Conservation (phyloP, 64 coral and sea anemone species). For the Actinia tenebrosa region DNA sequence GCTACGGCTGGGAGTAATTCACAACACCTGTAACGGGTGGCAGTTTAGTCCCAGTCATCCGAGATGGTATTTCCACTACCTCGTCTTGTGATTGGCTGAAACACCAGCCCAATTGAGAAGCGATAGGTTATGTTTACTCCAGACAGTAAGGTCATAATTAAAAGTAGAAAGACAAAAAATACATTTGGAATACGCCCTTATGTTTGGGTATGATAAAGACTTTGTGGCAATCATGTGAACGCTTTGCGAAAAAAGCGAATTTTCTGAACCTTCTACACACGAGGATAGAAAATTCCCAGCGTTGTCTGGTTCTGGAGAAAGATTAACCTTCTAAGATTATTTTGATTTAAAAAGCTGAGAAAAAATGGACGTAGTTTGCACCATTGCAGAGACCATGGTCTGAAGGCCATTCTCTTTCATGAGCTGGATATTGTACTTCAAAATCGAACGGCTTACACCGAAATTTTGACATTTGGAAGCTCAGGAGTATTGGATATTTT, state of each 20-base stretch:
- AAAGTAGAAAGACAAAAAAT: background rate
- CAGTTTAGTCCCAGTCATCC: background rate
- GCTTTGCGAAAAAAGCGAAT: too few species aligned
- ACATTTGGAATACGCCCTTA: conserved; percentile 21
- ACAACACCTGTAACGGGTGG: conserved; percentile 4
- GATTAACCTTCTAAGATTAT: background rate
- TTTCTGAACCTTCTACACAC: too few species aligned
- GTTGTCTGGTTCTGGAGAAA: background rate
- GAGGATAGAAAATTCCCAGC: background rate
- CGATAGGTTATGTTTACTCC: conserved; percentile 6
- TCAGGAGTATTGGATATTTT: background rate
- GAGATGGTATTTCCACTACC: background rate
- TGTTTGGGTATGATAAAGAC: conserved; percentile 11
- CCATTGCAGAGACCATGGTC: background rate
- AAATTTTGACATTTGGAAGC: background rate
- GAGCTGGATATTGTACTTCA: background rate
- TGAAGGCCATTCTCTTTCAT: background rate
- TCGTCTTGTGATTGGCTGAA: conserved; percentile 4
- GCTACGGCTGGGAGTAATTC: background rate
- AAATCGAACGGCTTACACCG: background rate
- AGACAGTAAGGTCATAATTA: background rate
- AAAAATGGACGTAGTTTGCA: background rate
- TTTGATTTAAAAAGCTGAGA: background rate
- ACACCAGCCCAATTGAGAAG: background rate
- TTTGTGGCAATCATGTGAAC: background rate